These are phyloP conservation scores for Amphiprion clarkii DNA, from an alignment of 2,797 vertebrate genomes.

Conservation along the genomic window DNA sequence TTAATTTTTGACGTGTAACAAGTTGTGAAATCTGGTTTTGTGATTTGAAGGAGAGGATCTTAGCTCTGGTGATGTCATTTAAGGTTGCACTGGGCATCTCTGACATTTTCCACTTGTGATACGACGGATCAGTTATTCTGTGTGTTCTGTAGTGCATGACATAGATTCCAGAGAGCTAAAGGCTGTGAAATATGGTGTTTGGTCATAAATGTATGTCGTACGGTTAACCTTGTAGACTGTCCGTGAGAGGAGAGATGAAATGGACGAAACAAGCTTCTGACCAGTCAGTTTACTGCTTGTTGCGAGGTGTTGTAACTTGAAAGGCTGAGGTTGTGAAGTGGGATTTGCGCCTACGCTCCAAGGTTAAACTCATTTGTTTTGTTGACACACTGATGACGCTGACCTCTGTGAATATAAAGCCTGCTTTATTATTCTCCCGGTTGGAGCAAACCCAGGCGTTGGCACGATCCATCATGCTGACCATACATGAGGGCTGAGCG, in stretches of 20 bases:
- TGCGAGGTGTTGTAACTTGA: slow-evolving; percentile 5
- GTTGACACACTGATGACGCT: slow-evolving; percentile 63
- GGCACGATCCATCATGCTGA: slow-evolving; percentile 70
- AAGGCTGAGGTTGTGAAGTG: slow-evolving; percentile 46
- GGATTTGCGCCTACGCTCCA: slow-evolving; percentile 41
- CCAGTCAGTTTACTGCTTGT: slow-evolving; percentile 54
- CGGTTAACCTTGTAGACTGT: slow-evolving; percentile 50
- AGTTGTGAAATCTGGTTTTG: slow-evolving; percentile 28
- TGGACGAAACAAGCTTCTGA: slow-evolving; percentile 41
- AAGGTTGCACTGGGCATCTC: slow-evolving; percentile 1
- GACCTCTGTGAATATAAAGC: slow-evolving; percentile 72
- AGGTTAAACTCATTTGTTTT: slow-evolving; percentile 78
- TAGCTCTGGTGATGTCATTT: slow-evolving; percentile 29
- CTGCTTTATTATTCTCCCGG: slow-evolving; percentile 61
- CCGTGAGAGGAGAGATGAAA: slow-evolving; percentile 38
- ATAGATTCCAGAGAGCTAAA: slow-evolving; percentile 36
- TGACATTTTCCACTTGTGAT: slow-evolving; percentile 24
- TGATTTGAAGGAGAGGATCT: slow-evolving; percentile 30
- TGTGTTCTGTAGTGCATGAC: slow-evolving; percentile 52
- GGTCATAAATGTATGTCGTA: slow-evolving; percentile 50
- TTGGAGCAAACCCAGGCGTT: slow-evolving; percentile 49
- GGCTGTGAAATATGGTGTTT: slow-evolving; percentile 46
- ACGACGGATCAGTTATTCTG: slow-evolving; percentile 19
- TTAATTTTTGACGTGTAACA: slow-evolving; percentile 23
- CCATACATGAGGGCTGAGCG: slow-evolving; percentile 44